Evolutionary conservation across 2,797 vertebrate species (phyloP).

Genomic region (Anguilla pacifica): DNA sequence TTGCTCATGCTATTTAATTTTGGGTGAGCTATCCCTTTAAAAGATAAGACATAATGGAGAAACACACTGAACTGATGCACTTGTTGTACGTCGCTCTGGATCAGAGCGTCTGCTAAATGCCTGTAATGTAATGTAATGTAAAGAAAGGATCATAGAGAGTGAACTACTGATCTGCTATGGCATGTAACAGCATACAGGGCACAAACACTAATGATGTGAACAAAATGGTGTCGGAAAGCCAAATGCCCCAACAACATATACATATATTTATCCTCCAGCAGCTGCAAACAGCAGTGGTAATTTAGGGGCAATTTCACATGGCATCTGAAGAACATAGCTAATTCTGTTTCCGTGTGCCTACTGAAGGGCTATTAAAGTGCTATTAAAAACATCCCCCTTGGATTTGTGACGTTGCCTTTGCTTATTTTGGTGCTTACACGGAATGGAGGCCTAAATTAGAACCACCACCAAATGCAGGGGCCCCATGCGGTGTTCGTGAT

Average conservation of each 20-base stretch:
- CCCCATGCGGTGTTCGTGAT: conserved; percentile 44
- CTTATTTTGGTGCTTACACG: conserved; percentile 52
- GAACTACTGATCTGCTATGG: neutral
- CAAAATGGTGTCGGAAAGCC: neutral
- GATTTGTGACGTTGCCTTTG: neutral
- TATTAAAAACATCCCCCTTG: neutral
- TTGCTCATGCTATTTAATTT: too few relatives aligned
- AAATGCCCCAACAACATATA: neutral
- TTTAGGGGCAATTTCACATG: conserved; percentile 24
- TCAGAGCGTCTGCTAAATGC: too few relatives aligned
- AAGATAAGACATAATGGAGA: neutral
- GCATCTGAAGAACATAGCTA: conserved; percentile 20
- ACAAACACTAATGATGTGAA: neutral
- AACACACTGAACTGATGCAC: too few relatives aligned
- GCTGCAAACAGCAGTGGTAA: conserved; percentile 15
- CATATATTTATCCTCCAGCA: neutral
- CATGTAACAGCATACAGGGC: neutral
- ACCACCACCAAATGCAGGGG: conserved; percentile 28
- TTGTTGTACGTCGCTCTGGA: too few relatives aligned
- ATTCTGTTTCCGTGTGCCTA: neutral
- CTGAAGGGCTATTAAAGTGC: neutral
- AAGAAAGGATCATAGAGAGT: neutral
- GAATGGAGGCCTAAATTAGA: conserved; percentile 45
- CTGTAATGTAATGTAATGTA: too few relatives aligned
- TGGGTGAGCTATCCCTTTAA: neutral